Evolutionary conservation across 2,888 invertebrate species (phyloP).

Genomic region (Eurois occulta): DNA sequence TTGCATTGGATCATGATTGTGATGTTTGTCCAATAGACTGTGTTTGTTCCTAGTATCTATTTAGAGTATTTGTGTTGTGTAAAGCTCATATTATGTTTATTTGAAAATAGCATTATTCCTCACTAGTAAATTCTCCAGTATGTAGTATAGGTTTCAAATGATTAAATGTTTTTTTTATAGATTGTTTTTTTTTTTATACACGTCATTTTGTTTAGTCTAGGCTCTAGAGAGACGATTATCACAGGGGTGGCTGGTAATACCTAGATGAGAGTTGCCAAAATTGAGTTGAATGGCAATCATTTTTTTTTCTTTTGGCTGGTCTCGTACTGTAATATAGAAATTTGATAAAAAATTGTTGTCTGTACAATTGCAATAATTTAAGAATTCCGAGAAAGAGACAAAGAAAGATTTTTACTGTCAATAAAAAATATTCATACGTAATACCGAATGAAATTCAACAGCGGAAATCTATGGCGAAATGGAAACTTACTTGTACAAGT

Average conservation of each 20-base stretch:
- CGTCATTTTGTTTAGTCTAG: not conserved
- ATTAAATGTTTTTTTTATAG: too few species aligned
- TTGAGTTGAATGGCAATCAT: not conserved
- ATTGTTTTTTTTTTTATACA: not conserved
- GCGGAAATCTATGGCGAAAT: not conserved
- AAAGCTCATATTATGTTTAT: not conserved
- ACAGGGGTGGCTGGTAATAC: not conserved
- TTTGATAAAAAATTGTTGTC: not conserved
- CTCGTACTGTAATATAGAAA: not conserved
- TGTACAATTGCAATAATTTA: not conserved
- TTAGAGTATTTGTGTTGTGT: constrained; percentile 25
- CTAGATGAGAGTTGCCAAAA: not conserved
- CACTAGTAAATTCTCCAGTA: not conserved
- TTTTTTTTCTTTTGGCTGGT: not conserved
- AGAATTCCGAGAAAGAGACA: not conserved
- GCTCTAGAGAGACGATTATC: not conserved
- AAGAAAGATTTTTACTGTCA: not conserved
- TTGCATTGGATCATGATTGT: constrained; percentile 39
- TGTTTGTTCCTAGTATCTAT: constrained; percentile 20
- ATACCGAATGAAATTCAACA: not conserved
- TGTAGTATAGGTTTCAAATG: not conserved
- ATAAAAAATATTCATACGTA: not conserved
- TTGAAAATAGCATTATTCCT: not conserved
- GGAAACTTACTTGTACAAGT: not conserved
- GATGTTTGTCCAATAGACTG: constrained; percentile 31